Evolutionary conservation across 30 jellyfish, hydroid and myxozoan genomes (phyloP).

Genomic region (Cassiopea andromeda): DNA sequence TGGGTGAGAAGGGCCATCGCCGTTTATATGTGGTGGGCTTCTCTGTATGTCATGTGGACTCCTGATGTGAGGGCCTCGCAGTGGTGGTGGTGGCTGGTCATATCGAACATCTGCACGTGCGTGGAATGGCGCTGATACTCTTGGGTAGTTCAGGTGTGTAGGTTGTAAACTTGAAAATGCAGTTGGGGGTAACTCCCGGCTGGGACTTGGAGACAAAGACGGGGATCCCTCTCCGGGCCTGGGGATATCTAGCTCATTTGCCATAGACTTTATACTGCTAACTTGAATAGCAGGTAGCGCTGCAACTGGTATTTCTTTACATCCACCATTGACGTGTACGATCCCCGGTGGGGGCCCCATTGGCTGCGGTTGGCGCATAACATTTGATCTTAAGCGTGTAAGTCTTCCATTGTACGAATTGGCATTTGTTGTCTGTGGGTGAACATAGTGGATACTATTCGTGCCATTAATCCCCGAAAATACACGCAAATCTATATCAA

Average conservation of each 20-base stretch:
- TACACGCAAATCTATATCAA: slow-evolving; percentile 88
- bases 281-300: slow-evolving; percentile 74
- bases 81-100: slow-evolving; percentile 77
- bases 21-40: slow-evolving; percentile 77
- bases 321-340: slow-evolving; percentile 66
- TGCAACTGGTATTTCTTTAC: slow-evolving; percentile 64
- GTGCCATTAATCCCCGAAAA: slow-evolving; percentile 84
- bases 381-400: slow-evolving; percentile 58
- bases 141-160: slow-evolving; percentile 63
- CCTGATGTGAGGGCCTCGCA: slow-evolving; percentile 59
- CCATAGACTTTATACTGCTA: slow-evolving; percentile 64
- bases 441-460: slow-evolving; percentile 68
- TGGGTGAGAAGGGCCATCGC: slow-evolving; percentile 55
- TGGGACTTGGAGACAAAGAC: slow-evolving; percentile 69
- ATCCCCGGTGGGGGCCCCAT: slow-evolving; percentile 73
- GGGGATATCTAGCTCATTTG: slow-evolving; percentile 55
- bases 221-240: slow-evolving; percentile 73
- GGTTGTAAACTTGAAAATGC: slow-evolving; percentile 53
- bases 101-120: slow-evolving; percentile 66
- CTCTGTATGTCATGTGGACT: slow-evolving; percentile 78
- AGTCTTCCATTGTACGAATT: slow-evolving; percentile 58
- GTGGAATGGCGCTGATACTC: slow-evolving; percentile 56
- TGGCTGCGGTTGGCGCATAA: slow-evolving; percentile 71
- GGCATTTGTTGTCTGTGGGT: slow-evolving; percentile 66
- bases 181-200: slow-evolving; percentile 53